Evolutionary conservation across 2,888 invertebrate genomes (phyloP).

Genomic region (Oxycera nigricornis): DNA sequence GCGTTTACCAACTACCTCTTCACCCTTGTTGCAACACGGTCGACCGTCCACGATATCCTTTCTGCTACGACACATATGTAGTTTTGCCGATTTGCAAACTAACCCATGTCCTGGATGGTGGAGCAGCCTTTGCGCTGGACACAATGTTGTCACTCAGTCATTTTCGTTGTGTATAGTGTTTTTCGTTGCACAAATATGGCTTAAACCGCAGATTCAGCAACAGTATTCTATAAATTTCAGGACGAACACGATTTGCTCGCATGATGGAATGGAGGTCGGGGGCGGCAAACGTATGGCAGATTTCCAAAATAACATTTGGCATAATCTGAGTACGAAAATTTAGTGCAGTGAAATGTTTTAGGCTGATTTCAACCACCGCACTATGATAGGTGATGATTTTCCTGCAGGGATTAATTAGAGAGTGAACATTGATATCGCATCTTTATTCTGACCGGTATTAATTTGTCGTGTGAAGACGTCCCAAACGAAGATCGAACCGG

Average conservation of each 20-base stretch:
- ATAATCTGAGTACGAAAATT: conserved; percentile 12
- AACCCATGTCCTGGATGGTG: conserved; percentile 11
- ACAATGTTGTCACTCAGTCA: conserved; percentile 36
- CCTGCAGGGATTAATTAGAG: background rate
- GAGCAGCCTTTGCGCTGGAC: conserved; percentile 4
- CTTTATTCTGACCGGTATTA: no score
- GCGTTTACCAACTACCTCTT: background rate
- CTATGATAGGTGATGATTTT: background rate
- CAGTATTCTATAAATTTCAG: background rate
- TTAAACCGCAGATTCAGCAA: conserved; percentile 25
- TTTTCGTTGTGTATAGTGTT: background rate
- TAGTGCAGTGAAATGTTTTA: conserved; percentile 6
- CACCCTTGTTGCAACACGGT: conserved; percentile 1
- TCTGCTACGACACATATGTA: background rate
- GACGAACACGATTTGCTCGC: background rate
- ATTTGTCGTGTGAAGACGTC: no score
- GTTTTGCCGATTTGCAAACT: background rate
- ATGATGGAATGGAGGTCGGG: background rate
- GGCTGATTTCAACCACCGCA: conserved; percentile 1
- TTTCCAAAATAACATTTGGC: conserved; percentile 10
- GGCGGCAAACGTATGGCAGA: background rate
- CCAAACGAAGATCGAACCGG: no score
- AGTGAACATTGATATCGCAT: no score
- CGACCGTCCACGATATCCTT: conserved; percentile 21
- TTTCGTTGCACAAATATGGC: conserved; percentile 27